Evolutionary conservation across 2,797 vertebrate genomes (phyloP).

Genomic region (Pseudochirops corinnae): DNA sequence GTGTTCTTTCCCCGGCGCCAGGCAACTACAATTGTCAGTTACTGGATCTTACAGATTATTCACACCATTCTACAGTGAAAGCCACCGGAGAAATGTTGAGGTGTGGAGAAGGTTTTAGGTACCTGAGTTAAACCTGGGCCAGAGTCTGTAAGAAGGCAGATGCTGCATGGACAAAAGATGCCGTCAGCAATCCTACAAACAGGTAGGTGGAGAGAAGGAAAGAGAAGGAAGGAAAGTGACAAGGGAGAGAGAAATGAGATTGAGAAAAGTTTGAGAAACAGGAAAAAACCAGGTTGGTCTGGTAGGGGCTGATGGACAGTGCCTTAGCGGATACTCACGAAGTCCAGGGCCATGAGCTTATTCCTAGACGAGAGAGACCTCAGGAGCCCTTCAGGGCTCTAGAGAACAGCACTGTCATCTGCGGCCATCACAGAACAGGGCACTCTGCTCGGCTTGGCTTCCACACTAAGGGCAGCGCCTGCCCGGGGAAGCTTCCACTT

Average conservation of each 20-base stretch:
- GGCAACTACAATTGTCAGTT: background rate
- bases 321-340: background rate
- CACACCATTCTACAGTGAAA: constrained; percentile 33
- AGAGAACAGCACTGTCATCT: constrained; percentile 28
- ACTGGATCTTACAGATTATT: constrained; percentile 14
- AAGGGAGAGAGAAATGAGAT: background rate
- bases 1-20: background rate
- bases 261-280: background rate
- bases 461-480: background rate
- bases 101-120: constrained; percentile 32
- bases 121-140: constrained; percentile 44
- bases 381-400: background rate
- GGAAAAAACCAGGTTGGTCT: background rate
- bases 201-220: constrained; percentile 39
- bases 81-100: constrained; percentile 63
- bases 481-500: background rate
- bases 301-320: background rate
- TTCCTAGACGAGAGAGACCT: background rate
- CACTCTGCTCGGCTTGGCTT: background rate
- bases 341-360: background rate
- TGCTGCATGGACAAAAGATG: constrained; percentile 70
- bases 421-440: background rate
- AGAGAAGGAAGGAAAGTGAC: background rate
- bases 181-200: constrained; percentile 60
- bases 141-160: constrained; percentile 36